Evolutionary conservation across 2,113 vertebrate species (phyloP), one percentile per base, ranked within the genome.

Genomic region (Sylvicapra grimmia): DNA sequence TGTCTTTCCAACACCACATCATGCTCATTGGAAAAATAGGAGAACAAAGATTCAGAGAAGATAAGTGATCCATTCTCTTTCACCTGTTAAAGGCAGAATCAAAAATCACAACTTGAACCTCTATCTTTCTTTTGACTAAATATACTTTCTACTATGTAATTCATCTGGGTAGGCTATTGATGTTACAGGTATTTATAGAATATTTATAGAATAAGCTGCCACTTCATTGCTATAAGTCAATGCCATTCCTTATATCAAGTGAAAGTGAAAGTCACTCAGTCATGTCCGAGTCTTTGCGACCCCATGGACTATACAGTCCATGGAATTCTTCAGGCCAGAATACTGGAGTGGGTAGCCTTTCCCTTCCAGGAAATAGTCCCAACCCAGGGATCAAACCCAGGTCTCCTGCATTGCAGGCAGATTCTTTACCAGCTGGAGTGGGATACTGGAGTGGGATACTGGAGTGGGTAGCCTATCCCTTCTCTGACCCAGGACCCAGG

Each of bases 261-360:
- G n/a, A 68, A 36, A 36, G 4, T 36, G 33, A 72, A 68, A 68
- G 33, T 11, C 1, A 0, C 18, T 72, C 65, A 36, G 2, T 36
- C 9, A 10, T 36, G n/a, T 36, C n/a, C 9, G 0, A 72, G 9
- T 72, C 65, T 36, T 72, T 72, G 65, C 0, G 1, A 21, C 18
- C 2, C n/a, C 65, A 11, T 21, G n/a, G 65, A 72, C n/a, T 72
- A 21, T 21, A 36, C 0, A 11, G 65, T 72, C 9, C 65, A 36
- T 36, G 18, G 65, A 72, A 6, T 72, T 36, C 65, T 36, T n/a
- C n/a, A 72, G n/a, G 19, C 65, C 65, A 72, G 65, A 36, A 21
- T 68, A 68, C 18, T 68, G 18, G 9, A 68, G n/a, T 68, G 65
- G 65, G 33, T 36, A 36, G 33, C 65, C 33, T 68, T 36, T 68